Conservation (phyloP, 2,113 vertebrate genomes). For the Coptodon bakossiorum region DNA sequence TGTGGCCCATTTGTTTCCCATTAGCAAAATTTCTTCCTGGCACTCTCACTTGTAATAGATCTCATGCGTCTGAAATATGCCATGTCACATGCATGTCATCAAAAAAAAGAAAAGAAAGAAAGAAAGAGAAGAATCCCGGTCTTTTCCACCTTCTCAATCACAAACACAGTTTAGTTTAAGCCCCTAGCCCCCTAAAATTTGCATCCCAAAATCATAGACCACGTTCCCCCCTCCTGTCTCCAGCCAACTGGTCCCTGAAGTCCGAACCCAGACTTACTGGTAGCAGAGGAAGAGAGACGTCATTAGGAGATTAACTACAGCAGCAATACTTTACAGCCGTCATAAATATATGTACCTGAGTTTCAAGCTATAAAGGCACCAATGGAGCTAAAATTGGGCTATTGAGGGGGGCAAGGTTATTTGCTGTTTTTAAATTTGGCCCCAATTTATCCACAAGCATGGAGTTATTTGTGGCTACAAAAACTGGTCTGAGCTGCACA, state of each 20-base stretch:
- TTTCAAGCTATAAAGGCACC: slow-evolving; percentile 28
- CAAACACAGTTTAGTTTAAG: not conserved
- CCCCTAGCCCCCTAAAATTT: not conserved
- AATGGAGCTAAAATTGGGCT: not conserved
- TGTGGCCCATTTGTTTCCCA: slow-evolving; percentile 24
- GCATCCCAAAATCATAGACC: slow-evolving; percentile 3
- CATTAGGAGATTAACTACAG: slow-evolving; percentile 59
- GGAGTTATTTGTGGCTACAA: not conserved
- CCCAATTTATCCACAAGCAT: not conserved
- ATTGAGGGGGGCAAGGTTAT: not conserved
- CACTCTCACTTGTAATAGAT: not conserved
- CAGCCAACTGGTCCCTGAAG: slow-evolving; percentile 26
- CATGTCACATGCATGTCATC: slow-evolving; percentile 20
- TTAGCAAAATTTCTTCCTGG: slow-evolving; percentile 6
- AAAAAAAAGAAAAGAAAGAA: not conserved
- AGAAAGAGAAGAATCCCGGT: not conserved
- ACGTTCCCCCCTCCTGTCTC: not conserved
- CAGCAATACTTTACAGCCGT: slow-evolving; percentile 45
- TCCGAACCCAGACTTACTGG: slow-evolving; percentile 38
- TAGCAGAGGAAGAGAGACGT: slow-evolving; percentile 40
- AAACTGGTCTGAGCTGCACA: not conserved
- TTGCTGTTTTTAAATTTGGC: slow-evolving; percentile 38
- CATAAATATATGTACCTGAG: slow-evolving; percentile 59
- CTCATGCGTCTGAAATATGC: slow-evolving; percentile 15
- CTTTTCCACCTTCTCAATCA: not conserved